Percentiles rank a stretch among this genome's conserved stretches.
Evolutionary conservation across 1,140 invertebrate genomes (phyloP).

Genomic region (Batillaria attramentaria): DNA sequence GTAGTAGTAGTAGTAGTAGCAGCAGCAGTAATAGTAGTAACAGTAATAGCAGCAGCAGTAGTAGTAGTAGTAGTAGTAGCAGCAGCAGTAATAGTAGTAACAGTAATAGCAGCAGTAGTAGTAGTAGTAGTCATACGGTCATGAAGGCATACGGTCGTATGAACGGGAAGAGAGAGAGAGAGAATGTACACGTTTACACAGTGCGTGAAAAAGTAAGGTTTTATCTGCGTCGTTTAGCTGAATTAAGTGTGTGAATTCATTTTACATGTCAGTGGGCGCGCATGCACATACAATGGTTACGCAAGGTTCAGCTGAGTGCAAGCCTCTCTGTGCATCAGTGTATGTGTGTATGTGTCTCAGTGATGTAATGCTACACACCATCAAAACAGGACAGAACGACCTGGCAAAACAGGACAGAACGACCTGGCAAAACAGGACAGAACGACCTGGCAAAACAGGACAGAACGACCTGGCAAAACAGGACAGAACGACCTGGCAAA

Average conservation of each 20-base stretch:
- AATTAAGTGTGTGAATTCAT: not conserved
- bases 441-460: too few relatives aligned
- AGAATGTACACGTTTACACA: not conserved
- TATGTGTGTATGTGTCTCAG: not conserved
- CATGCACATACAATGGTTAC: too few relatives aligned
- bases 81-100: slow-evolving; percentile 14
- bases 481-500: too few relatives aligned
- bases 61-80: slow-evolving; percentile 33
- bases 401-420: too few relatives aligned
- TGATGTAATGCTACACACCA: too few relatives aligned
- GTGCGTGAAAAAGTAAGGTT: not conserved
- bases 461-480: too few relatives aligned
- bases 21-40: slow-evolving; percentile 1
- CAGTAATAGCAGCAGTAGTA: slow-evolving; percentile 26
- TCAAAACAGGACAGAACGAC: too few relatives aligned
- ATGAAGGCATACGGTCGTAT: slow-evolving; percentile 3
- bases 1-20: slow-evolving; percentile 21
- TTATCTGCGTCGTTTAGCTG: not conserved
- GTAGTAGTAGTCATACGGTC: slow-evolving; percentile 5
- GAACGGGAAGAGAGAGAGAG: not conserved
- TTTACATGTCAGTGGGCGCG: not conserved
- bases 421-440: too few relatives aligned
- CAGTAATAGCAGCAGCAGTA: slow-evolving; percentile 34
- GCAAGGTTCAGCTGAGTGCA: too few relatives aligned
- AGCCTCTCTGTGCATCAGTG: not conserved